These are phyloP conservation scores for Philaenus spumarius DNA, from an alignment of 1,140 invertebrate genomes.

Conservation along the genomic window DNA sequence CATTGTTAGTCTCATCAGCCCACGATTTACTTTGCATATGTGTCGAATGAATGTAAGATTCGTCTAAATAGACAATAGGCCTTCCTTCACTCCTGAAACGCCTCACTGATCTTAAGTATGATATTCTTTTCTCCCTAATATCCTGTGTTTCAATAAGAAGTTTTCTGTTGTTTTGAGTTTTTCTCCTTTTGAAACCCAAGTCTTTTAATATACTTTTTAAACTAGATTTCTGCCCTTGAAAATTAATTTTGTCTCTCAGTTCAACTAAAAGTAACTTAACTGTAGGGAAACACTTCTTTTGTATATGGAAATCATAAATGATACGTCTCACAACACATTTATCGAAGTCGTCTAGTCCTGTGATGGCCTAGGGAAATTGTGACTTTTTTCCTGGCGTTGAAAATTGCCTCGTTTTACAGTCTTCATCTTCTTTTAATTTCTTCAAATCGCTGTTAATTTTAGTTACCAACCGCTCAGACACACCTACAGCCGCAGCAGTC, in stretches of 20 bases:
- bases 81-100: constrained; percentile 5
- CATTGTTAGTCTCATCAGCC: constrained; percentile 5
- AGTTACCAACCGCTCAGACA: background rate
- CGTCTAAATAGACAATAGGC: constrained; percentile 14
- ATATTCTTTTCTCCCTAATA: constrained; percentile 6
- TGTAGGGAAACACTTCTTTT: constrained; percentile 3
- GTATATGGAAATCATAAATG: background rate
- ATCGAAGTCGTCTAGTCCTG: constrained; percentile 5
- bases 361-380: background rate
- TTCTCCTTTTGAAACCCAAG: constrained; percentile 12
- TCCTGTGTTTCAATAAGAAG: constrained; percentile 12
- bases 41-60: constrained; percentile 1
- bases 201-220: no score
- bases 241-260: background rate
- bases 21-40: constrained; percentile 3
- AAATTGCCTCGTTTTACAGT: constrained; percentile 8
- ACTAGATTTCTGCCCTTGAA: constrained; percentile 9
- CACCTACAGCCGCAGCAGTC: background rate
- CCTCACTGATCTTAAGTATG: no score
- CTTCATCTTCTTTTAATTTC: background rate
- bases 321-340: background rate
- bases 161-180: constrained; percentile 11
- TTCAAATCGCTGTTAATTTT: no score
- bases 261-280: background rate
- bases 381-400: background rate